Conservation (phyloP, 2,888 invertebrate genomes). For the Lasioglossum zephyrum region DNA sequence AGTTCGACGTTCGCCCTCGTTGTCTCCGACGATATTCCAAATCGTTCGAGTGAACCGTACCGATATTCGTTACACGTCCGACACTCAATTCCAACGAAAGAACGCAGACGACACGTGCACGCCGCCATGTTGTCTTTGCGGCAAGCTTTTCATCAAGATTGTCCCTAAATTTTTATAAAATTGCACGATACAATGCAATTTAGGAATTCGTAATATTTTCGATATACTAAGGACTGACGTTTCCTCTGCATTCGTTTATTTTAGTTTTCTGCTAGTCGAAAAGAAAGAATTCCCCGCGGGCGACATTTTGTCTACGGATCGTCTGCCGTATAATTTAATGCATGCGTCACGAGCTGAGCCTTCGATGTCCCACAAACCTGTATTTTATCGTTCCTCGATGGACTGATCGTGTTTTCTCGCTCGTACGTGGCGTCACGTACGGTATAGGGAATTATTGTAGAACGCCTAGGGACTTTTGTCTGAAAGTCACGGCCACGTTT, state of each 20-base stretch:
- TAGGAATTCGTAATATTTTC: not conserved
- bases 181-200: not conserved
- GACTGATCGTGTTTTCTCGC: not conserved
- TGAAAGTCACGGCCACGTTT: not conserved
- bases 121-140: slow-evolving; percentile 57
- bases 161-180: slow-evolving; percentile 6
- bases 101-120: slow-evolving; percentile 60
- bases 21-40: not conserved
- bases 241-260: not conserved
- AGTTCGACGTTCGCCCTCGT: not conserved
- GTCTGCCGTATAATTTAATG: not conserved
- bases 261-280: not conserved
- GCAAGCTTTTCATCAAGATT: slow-evolving; percentile 13
- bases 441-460: not conserved
- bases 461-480: slow-evolving; percentile 36
- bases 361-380: not conserved
- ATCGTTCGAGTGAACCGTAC: not conserved
- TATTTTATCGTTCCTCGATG: not conserved
- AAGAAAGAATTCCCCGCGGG: not conserved
- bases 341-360: not conserved
- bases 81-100: slow-evolving; percentile 12
- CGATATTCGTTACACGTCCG: slow-evolving; percentile 5
- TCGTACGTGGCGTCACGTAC: not conserved
- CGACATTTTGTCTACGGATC: not conserved
- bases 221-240: too few relatives aligned